Conservation (phyloP, 2,888 invertebrate species). For the Drosophila limbata region DNA sequence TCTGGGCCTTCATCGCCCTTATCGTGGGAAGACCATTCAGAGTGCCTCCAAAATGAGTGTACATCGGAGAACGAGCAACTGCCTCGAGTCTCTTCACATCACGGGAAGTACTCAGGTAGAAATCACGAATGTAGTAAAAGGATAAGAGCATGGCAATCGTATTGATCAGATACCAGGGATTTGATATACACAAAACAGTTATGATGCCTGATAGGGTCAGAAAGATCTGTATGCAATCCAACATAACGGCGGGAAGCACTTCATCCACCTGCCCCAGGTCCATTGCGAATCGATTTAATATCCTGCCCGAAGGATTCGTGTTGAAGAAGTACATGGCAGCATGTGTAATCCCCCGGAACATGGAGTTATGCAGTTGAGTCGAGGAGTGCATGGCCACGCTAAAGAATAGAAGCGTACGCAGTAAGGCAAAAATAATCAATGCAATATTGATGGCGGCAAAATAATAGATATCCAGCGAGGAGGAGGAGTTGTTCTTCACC, state of each 20-base stretch:
- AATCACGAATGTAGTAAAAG: conserved; percentile 91
- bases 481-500: conserved; percentile 75
- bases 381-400: conserved; percentile 90
- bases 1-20: conserved; percentile 93
- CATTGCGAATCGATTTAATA: conserved; percentile 95
- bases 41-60: conserved; percentile 95
- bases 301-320: conserved; percentile 92
- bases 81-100: conserved; percentile 93
- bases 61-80: conserved; percentile 96
- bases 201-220: conserved; percentile 92
- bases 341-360: conserved; percentile 93
- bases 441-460: conserved; percentile 86
- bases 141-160: conserved; percentile 89
- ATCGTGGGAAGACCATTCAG: conserved; percentile 96
- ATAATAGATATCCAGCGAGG: conserved; percentile 84
- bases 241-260: conserved; percentile 84
- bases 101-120: conserved; percentile 92
- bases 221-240: conserved; percentile 89
- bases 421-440: conserved; percentile 83
- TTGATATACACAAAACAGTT: conserved; percentile 90
- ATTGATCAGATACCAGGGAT: conserved; percentile 90
- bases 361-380: conserved; percentile 91
- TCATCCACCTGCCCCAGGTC: conserved; percentile 90
- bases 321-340: conserved; percentile 95
- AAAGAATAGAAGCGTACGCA: conserved; percentile 86